Evolutionary conservation across 2,113 vertebrate species (phyloP), one percentile per base, ranked within the genome.

Genomic region (Numida meleagris): DNA sequence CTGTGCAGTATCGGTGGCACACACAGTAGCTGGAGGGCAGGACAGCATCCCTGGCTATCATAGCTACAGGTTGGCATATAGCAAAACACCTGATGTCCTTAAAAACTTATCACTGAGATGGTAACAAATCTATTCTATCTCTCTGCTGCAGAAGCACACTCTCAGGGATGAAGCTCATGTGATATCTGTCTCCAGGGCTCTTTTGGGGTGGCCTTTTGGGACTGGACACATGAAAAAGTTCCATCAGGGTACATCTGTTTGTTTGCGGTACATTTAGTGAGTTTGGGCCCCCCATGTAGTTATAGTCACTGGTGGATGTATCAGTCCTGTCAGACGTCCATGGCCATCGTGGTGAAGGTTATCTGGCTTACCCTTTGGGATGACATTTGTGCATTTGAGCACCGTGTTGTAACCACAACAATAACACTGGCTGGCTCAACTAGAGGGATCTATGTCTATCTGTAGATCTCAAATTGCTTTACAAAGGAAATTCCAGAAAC

Each of bases 401-500:
- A 25, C 21, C 4, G 5, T 18, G 20, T 76, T 75, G 15, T 45
- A 68, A 57, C 10, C 58, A 2, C 6, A 25, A 7, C 62, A 50
- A 12, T 8, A 61, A 2, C 33, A 46, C 45, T 9, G 5, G 25
- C 50, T 63, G 67, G 29, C 45, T 80, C 25, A 82, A 19, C 15
- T 34, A 36, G 23, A 77, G 29, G 25, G 4, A 14, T 85, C 45
- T 89, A 70, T 85, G 63, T 50, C 67, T 94, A 66, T 87, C 74
- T 84, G 48, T 57, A 74, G 81, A 75, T 82, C 83, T 85, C 36
- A 79, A 43, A 67, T 42, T 57, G 27, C 51, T 85, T 89, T 91
- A 82, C 55, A 88, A 87, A 95, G 82, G 84, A 86, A 94, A 93
- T 76, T 92, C 51, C 50, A 79, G 63, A 87, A 81, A 82, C 20